Evolutionary conservation across 1,140 invertebrate genomes (phyloP).

Genomic region (Eriocheir sinensis): DNA sequence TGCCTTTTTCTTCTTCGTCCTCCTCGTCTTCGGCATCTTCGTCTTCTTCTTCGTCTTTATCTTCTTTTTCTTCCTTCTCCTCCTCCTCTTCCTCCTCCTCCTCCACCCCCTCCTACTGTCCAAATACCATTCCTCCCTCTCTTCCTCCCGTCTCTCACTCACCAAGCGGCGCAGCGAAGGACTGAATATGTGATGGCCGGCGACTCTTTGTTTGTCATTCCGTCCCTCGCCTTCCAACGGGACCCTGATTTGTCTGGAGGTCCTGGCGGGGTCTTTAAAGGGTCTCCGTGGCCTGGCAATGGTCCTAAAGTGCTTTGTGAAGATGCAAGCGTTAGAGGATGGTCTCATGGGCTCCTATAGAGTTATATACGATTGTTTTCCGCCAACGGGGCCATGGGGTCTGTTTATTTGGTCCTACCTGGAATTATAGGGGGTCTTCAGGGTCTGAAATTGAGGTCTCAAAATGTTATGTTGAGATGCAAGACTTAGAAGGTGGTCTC

Average conservation of each 20-base stretch:
- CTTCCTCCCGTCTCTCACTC: background rate
- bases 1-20: background rate
- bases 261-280: background rate
- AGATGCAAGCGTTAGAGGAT: no score
- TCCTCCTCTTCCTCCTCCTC: background rate
- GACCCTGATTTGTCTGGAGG: background rate
- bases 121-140: no score
- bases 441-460: no score
- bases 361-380: no score
- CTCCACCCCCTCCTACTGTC: background rate
- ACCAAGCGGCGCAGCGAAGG: background rate
- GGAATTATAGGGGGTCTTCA: no score
- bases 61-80: background rate
- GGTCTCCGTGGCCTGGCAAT: no score
- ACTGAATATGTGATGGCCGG: constrained; percentile 13
- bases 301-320: no score
- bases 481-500: no score
- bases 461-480: no score
- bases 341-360: no score
- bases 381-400: no score
- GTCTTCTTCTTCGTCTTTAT: background rate
- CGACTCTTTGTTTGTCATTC: background rate
- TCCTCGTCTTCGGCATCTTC: background rate
- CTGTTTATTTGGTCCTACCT: no score
- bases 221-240: background rate